These are phyloP conservation scores for Platycheirus rosarum DNA, from an alignment of 2,888 invertebrate species.

Conservation along the genomic window DNA sequence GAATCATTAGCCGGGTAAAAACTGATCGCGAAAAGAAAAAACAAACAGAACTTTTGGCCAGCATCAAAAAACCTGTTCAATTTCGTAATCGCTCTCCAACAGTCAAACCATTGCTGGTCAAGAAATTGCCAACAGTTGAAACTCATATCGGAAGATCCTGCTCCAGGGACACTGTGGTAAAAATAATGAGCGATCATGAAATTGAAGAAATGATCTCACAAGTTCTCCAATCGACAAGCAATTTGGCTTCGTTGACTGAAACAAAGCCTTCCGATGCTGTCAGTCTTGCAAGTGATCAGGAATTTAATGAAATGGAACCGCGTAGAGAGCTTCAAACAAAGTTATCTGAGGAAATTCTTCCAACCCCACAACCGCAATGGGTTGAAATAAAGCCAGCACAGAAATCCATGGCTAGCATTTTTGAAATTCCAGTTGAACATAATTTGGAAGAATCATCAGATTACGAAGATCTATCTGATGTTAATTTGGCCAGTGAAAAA, in stretches of 20 bases:
- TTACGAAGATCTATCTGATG: neutral
- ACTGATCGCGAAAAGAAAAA: constrained; percentile 40
- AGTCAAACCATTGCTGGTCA: neutral
- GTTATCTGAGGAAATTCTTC: constrained; percentile 15
- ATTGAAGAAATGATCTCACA: constrained; percentile 54
- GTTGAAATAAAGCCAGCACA: constrained; percentile 56
- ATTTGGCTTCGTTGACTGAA: neutral
- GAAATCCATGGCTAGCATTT: constrained; percentile 18
- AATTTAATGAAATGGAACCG: neutral
- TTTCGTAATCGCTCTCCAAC: neutral
- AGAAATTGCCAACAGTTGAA: neutral
- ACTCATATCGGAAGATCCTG: constrained; percentile 8
- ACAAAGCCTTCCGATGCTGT: neutral
- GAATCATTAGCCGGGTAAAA: constrained; percentile 39
- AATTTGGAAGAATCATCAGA: neutral
- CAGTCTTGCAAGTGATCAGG: neutral
- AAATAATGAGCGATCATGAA: constrained; percentile 56
- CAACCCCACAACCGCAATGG: constrained; percentile 49
- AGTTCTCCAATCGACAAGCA: neutral
- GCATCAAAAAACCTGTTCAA: too few species aligned
- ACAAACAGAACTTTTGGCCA: too few species aligned
- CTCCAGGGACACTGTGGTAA: constrained; percentile 17
- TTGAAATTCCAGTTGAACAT: neutral
- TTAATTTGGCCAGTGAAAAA: neutral
- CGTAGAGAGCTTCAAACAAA: neutral